Conservation (phyloP, 2,113 vertebrate species). For the Hylia prasina region DNA sequence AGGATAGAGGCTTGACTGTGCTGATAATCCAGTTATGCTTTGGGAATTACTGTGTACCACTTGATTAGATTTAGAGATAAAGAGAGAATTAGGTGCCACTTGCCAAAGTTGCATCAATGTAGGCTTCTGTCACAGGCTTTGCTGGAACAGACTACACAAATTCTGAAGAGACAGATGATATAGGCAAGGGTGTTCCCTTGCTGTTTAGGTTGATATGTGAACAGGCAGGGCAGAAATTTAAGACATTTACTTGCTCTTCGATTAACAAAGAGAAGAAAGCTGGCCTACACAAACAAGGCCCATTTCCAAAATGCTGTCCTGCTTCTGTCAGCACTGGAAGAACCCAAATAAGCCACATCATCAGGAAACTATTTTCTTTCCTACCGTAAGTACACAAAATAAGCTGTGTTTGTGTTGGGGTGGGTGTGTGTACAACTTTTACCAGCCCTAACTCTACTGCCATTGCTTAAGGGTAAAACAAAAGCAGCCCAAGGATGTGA, state of each 20-base stretch:
- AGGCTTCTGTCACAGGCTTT: background rate
- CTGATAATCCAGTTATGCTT: conserved; percentile 7
- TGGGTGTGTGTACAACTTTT: background rate
- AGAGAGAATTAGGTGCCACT: background rate
- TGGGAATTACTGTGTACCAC: background rate
- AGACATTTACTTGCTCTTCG: background rate
- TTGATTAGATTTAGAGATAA: conserved; percentile 13
- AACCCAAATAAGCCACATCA: background rate
- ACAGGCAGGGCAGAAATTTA: background rate
- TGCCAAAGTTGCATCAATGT: background rate
- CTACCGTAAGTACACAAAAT: background rate
- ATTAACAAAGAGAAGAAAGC: background rate
- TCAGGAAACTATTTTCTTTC: background rate
- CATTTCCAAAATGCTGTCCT: background rate
- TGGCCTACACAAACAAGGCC: background rate
- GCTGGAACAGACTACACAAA: background rate
- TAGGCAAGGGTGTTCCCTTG: background rate
- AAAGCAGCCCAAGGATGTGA: background rate
- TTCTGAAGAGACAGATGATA: background rate
- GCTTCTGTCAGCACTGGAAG: background rate
- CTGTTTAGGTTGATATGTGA: background rate
- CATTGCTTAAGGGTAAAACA: background rate
- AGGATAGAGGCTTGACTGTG: background rate
- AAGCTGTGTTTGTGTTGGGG: background rate
- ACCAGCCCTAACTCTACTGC: background rate